Evolutionary conservation across 2,888 invertebrate species (phyloP).

Genomic region (Psylliodes chrysocephalus): DNA sequence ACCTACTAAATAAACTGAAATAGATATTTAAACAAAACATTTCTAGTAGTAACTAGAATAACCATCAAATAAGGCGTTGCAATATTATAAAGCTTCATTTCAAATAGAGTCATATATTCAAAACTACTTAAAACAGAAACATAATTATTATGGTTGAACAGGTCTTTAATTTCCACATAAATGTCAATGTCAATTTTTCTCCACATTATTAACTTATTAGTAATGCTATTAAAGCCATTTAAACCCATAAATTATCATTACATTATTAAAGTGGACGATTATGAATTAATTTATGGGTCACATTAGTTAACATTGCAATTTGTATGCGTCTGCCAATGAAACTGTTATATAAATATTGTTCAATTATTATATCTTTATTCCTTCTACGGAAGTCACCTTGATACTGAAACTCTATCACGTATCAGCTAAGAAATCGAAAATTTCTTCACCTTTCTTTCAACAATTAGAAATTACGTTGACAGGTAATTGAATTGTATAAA

Average conservation of each 20-base stretch:
- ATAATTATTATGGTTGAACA: no score
- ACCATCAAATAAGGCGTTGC: no score
- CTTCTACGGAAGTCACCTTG: constrained; percentile 10
- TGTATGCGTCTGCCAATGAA: constrained; percentile 4
- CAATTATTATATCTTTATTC: constrained; percentile 15
- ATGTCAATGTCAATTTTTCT: no score
- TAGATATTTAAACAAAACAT: no score
- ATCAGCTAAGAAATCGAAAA: not conserved
- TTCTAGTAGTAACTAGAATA: no score
- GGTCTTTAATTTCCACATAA: no score
- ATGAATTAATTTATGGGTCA: constrained; percentile 19
- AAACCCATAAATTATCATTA: not conserved
- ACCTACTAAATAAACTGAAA: no score
- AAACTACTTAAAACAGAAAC: no score
- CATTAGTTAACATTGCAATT: not conserved
- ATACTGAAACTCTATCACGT: constrained; percentile 26
- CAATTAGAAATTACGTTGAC: constrained; percentile 12
- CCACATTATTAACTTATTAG: not conserved
- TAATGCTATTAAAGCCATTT: no score
- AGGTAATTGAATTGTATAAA: constrained; percentile 12
- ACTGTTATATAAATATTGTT: constrained; percentile 24
- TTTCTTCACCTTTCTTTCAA: constrained; percentile 21
- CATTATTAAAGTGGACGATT: not conserved
- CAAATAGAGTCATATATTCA: no score
- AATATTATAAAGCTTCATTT: no score